Base-by-base conservation (phyloP, 2,888 invertebrate genomes). In the Sericinus montela region DNA sequence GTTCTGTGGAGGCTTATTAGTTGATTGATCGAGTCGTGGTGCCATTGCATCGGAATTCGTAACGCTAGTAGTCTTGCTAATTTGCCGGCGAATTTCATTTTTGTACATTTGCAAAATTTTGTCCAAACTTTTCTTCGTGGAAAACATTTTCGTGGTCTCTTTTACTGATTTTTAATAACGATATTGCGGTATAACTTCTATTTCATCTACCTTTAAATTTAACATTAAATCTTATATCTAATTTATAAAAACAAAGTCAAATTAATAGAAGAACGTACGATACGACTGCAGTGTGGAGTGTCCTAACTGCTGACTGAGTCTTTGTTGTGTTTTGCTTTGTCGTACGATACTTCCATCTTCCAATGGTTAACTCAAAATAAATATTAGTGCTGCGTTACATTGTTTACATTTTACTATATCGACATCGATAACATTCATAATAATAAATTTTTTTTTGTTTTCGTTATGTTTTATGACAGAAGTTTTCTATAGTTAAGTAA, bases 31-130 rank as follows among this genome's bases (percentile, higher is more conserved):
- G 42, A 89, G 75, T 46, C 90, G 80, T 0, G 90, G 85, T 10
- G 84, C 83, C 80, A 91, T 90, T 15, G 90, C 89, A 65, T 91
- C 91, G 44, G 91, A 91, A 67, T 91, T 91, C 10, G 91, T 89
- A 39, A 90, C 90, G 66, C 90, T 91, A 13, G 90, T 89, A 0
- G 91, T 91, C 75, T 91, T 92, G 74, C 91, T 91, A 58, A 92
- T 92, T 53, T 87, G 83, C 54, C 89, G 77, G 61, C 85, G 80
- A 45, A 88, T 65, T 61, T 88, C 88, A 62, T 82, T 80, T 63
- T 77, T 83, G 67, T 85, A 87, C 41, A 77, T 66, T 59, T 82
- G 80, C 45, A 85, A 59, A 49, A 86, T 62, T 62, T 67, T 80
- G 42, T 84, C 84, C 60, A 83, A 66, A 61, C 80, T 78, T 62